A percentile compares a stretch with the other conserved stretches of the same genome.
Conservation (phyloP, 2,888 invertebrate genomes). For the Rhamnusium bicolor region DNA sequence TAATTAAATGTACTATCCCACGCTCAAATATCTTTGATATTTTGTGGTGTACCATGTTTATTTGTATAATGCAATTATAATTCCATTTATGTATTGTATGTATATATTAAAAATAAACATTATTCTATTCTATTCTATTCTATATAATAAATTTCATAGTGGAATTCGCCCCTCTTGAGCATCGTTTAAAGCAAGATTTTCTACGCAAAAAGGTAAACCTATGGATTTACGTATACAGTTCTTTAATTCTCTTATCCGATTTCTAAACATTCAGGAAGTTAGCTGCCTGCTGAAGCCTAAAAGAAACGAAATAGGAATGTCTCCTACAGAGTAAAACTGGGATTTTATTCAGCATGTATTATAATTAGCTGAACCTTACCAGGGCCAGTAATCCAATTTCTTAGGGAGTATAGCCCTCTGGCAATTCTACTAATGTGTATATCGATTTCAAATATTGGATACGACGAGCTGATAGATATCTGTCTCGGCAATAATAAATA, state of each 20-base stretch:
- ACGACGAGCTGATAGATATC: background rate
- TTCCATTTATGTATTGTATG: no score
- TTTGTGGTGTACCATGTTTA: no score
- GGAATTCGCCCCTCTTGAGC: background rate
- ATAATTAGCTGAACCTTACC: background rate
- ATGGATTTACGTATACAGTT: background rate
- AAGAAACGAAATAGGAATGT: background rate
- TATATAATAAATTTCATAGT: no score
- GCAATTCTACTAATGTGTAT: conserved; percentile 20
- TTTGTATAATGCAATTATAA: no score
- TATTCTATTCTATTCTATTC: no score
- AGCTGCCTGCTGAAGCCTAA: background rate
- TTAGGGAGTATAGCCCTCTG: background rate
- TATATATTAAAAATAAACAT: no score
- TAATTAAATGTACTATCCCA: no score
- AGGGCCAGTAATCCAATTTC: conserved; percentile 4
- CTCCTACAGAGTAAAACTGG: background rate
- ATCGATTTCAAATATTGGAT: conserved; percentile 2
- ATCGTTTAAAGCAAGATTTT: background rate
- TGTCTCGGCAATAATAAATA: conserved; percentile 4
- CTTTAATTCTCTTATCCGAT: background rate
- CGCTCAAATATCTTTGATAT: no score
- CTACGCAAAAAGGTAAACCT: background rate
- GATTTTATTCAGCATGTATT: conserved; percentile 1
- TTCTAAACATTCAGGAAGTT: background rate